phyloP scores from a whole-genome alignment of 2,113 vertebrate genomes.

The Sylvietta virens region DNA sequence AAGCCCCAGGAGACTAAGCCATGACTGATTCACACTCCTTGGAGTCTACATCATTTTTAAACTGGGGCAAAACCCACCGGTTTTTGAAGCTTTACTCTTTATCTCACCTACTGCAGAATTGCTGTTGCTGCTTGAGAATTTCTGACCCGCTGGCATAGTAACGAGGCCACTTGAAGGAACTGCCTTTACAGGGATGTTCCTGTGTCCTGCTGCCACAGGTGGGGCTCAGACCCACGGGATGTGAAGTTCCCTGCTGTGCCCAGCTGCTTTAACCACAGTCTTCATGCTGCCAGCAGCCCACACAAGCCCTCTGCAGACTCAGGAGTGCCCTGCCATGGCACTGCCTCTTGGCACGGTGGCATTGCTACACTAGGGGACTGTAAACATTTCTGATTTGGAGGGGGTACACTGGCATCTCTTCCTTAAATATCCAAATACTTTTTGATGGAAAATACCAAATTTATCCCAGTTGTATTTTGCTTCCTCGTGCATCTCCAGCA shows the following conservation, averaged over 20 bases:
- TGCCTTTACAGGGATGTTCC: neutral
- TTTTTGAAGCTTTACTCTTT: neutral
- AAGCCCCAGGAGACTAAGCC: neutral
- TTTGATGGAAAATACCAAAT: neutral
- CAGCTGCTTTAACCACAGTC: neutral
- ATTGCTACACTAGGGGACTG: neutral
- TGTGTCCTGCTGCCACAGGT: neutral
- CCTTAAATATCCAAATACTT: neutral
- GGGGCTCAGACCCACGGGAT: accelerated
- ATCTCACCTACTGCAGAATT: neutral
- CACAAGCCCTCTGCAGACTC: neutral
- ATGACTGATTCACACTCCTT: neutral
- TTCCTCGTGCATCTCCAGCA: neutral
- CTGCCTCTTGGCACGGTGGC: neutral
- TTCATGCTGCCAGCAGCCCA: accelerated
- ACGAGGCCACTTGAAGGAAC: neutral
- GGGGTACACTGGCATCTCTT: neutral
- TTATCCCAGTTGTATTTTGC: neutral
- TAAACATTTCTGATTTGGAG: neutral
- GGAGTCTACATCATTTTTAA: neutral
- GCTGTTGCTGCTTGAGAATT: neutral
- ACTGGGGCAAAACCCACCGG: neutral
- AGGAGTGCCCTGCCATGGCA: neutral
- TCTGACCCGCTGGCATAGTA: neutral
- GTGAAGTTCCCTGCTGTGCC: neutral